Base-by-base conservation (phyloP, 2,888 invertebrate genomes). In the Ellobium chinense region DNA sequence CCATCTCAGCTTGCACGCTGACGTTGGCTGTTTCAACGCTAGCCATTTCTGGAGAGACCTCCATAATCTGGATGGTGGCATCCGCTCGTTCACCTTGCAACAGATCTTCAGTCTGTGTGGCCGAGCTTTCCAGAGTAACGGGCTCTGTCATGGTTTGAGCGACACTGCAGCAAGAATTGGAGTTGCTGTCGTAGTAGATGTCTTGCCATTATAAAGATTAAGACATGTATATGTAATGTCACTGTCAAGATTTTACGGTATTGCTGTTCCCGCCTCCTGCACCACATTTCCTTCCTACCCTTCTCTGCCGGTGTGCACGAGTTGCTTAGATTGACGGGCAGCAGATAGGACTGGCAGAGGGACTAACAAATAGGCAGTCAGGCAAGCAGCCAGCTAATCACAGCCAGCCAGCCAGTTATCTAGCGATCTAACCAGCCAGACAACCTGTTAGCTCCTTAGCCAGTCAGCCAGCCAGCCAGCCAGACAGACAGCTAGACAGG, bases 1-100 rank as follows among this genome's bases (percentile, higher is more conserved):
- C 79, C 65, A 79, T 72, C 27, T 79, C 73, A 1, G 73, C 79
- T 73, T 79, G 79, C 2, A 73, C 78, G 54, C 72, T 68, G 29
- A 62, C 78, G 24, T 46, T 78, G 46, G 63, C 65, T 37, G 72
- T 78, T 31, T 34, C 62, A 12, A 54, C 37, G 14, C 14, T 34
- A 36, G 69, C 24, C 7, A n/a, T 31, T 27, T 9, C 34, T 3
- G 68, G 63, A 36, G 5, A 39, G 3, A 70, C 31, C 27, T 78
- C 78, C 18, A 72, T 24, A 5, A 62, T 39, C 24, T 69, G 77
- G 21, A 69, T 5, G 4, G 60, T 24, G 1, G 63, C 60, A 24
- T 63, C 72, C 14, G 68, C n/a, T 18, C 24, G 36, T 27, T 54
- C 29, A 18, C 58, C 78, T n/a, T n/a, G 12, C n/a, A 56, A 14